Percentiles rank a stretch among this genome's conserved stretches.
These are phyloP conservation scores for Cichladusa arquata DNA, from an alignment of 2,113 vertebrate genomes.

Conservation along the genomic window DNA sequence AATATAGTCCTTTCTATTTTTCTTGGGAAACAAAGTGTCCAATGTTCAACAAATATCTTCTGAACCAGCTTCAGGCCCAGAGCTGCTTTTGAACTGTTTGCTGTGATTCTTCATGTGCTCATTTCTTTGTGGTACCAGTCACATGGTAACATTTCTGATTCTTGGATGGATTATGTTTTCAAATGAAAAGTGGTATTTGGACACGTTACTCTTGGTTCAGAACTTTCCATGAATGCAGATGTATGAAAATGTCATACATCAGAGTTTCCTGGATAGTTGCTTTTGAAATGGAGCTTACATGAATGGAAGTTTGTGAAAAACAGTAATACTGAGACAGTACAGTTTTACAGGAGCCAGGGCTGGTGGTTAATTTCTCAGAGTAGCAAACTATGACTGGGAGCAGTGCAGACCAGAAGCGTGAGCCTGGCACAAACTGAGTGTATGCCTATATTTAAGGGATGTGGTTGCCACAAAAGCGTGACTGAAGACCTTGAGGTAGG, in stretches of 20 bases:
- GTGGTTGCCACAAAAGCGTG: neutral
- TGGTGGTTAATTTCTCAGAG: neutral
- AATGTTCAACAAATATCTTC: neutral
- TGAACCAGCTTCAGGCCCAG: neutral
- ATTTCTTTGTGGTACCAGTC: conserved; percentile 6
- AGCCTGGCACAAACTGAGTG: neutral
- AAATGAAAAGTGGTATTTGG: conserved; percentile 33
- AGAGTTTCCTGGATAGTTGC: neutral
- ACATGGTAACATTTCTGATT: conserved; percentile 32
- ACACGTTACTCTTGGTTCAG: conserved; percentile 23
- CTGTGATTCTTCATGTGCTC: conserved; percentile 5
- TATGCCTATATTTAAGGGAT: neutral
- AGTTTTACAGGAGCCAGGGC: neutral
- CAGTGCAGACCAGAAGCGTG: neutral
- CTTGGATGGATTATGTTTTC: conserved; percentile 40
- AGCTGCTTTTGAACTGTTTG: conserved; percentile 2
- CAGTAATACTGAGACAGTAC: neutral
- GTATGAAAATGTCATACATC: neutral
- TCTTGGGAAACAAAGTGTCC: neutral
- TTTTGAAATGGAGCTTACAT: neutral
- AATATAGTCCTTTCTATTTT: neutral
- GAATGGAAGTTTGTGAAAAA: neutral
- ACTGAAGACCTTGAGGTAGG: neutral
- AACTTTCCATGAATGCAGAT: conserved; percentile 9
- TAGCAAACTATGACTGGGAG: neutral